Evolutionary conservation across 2,797 vertebrate genomes (phyloP).

Genomic region (Ambastaia sidthimunki): DNA sequence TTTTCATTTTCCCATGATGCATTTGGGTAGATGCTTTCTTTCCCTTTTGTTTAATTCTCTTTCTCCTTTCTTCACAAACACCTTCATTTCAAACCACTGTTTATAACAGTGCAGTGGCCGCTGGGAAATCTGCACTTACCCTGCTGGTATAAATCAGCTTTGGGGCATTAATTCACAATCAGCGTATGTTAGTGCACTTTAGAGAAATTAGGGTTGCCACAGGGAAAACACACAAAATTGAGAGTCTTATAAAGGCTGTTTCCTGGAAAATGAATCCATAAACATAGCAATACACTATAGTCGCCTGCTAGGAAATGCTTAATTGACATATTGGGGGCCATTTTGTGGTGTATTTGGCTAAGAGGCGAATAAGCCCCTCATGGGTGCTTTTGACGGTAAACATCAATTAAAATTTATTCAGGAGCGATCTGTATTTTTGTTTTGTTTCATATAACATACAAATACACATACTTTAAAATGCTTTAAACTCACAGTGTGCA

Average conservation of each 20-base stretch:
- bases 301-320: not conserved
- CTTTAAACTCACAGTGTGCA: not conserved
- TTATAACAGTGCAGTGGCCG: slow-evolving; percentile 25
- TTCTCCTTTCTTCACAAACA: slow-evolving; percentile 2
- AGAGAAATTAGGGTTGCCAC: slow-evolving; percentile 20
- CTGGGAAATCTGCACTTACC: slow-evolving; percentile 32
- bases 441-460: not conserved
- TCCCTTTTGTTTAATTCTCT: not conserved
- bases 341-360: slow-evolving; percentile 6
- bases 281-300: not conserved
- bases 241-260: not conserved
- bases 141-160: slow-evolving; percentile 30
- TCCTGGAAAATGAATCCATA: not conserved
- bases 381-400: not conserved
- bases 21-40: slow-evolving; percentile 40
- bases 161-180: slow-evolving; percentile 34
- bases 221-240: slow-evolving; percentile 1
- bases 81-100: not conserved
- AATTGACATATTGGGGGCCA: slow-evolving; percentile 9
- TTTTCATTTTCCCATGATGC: slow-evolving; percentile 29
- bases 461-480: not conserved
- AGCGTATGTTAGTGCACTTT: slow-evolving; percentile 40
- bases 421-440: not conserved
- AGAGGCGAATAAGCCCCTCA: not conserved
- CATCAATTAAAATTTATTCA: not conserved